Evolutionary conservation across 92 coral and sea anemone genomes (phyloP), one percentile per base, ranked within the genome.

Genomic region (Meandrina meandrites): DNA sequence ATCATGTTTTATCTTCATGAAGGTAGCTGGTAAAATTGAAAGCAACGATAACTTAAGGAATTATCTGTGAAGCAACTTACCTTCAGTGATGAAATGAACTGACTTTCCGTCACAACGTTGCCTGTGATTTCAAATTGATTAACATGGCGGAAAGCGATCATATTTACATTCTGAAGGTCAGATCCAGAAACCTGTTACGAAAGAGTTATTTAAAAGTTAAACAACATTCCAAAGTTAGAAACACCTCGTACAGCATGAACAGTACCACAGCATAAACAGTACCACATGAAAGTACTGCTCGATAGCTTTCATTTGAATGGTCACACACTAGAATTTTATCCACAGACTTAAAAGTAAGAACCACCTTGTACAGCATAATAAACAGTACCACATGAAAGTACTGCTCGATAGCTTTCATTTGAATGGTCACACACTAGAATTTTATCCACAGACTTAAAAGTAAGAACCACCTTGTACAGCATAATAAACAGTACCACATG

Each of bases 81-180:
- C 98, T 97, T 95, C 0, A 97, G 91, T 3, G 99, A 86, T 75
- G 98, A 87, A 27, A 97, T 79, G 56, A 90, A 94, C 75, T 95
- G 91, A 40, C 90, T 89, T 45, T 97, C 99, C 12, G 99, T 95
- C 81, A 90, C 90, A 84, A 97, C 94, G 75, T 89, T 95, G 34
- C 99, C 99, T 9, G 99, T 95, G 28, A 97, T 94, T 42, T 97
- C 98, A 76, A 97, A 91, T 87, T 95, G 94, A 76, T 94, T 94
- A 60, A 87, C 91, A 54, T 90, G 96, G 71, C 99, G 98, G 86
- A 97, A 97, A 42, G 94, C 96, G 80, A 97, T 97, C 83, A 97
- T 90, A 92, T 96, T 95, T 6, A 97, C 93, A 75, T 97, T 90
- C 62, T 88, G 86, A 40, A 93, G 78, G 81, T 97, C 99, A 53